Percentiles rank a stretch among this genome's conserved stretches.
Evolutionary conservation across 2,888 invertebrate genomes (phyloP).

Genomic region (Drosophila mettleri): DNA sequence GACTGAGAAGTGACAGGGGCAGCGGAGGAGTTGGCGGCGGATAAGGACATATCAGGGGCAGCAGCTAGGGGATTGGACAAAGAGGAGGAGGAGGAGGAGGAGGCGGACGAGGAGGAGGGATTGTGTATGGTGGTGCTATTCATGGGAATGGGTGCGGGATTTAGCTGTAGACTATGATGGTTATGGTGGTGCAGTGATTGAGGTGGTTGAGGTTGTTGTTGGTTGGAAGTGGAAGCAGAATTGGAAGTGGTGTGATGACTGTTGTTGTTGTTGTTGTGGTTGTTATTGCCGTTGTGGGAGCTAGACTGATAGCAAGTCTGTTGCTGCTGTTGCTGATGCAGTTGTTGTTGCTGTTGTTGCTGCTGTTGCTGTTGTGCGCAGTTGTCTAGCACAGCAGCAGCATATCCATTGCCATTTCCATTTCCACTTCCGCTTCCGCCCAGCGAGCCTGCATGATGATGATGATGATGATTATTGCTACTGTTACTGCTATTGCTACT

Average conservation of each 20-base stretch:
- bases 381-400: constrained; percentile 56
- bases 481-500: constrained; percentile 61
- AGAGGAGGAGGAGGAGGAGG: constrained; percentile 22
- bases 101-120: constrained; percentile 16
- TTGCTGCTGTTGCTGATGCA: constrained; percentile 53
- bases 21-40: constrained; percentile 35
- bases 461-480: constrained; percentile 73
- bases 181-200: constrained; percentile 57
- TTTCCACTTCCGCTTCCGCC: constrained; percentile 78
- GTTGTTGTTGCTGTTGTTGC: constrained; percentile 52
- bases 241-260: constrained; percentile 74
- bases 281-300: constrained; percentile 35
- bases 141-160: constrained; percentile 42
- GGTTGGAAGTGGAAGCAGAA: constrained; percentile 83
- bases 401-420: constrained; percentile 58
- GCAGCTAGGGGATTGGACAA: constrained; percentile 17
- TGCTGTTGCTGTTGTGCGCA: constrained; percentile 44
- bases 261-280: constrained; percentile 60
- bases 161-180: constrained; percentile 56
- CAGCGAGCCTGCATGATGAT: constrained; percentile 60
- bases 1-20: constrained; percentile 50
- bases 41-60: constrained; percentile 6
- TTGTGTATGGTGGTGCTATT: constrained; percentile 55
- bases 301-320: constrained; percentile 31
- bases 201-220: constrained; percentile 68